A percentile compares a stretch with the other conserved stretches of the same genome.
Conservation (phyloP, 2,888 invertebrate species). For the Campoplex capitator region DNA sequence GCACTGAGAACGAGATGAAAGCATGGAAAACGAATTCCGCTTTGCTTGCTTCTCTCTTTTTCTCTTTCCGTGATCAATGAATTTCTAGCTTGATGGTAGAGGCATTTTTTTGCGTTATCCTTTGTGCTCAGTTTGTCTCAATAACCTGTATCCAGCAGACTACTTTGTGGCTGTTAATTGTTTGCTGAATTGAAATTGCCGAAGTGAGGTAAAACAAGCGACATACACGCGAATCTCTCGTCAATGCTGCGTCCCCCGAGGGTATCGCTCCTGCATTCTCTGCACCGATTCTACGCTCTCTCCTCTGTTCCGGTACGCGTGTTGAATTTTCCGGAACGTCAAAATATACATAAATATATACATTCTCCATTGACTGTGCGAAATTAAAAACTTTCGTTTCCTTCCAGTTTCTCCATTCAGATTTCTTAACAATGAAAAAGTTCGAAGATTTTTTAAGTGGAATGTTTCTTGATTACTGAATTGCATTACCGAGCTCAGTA, state of each 20-base stretch:
- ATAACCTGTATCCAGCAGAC: neutral
- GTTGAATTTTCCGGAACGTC: neutral
- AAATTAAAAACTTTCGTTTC: neutral
- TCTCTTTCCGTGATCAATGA: slow-evolving; percentile 4
- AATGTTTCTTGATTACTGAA: neutral
- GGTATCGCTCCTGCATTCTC: slow-evolving; percentile 24
- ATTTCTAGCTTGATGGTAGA: neutral
- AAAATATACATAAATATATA: neutral
- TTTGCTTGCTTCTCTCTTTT: neutral
- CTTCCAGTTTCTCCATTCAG: neutral
- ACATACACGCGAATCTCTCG: slow-evolving; percentile 5
- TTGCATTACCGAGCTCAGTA: too few relatives aligned
- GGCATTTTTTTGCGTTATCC: slow-evolving; percentile 21
- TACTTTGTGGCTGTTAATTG: slow-evolving; percentile 48
- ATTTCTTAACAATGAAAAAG: neutral
- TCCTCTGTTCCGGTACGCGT: neutral
- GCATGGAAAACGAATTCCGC: neutral
- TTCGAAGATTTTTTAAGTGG: neutral
- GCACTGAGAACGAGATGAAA: neutral
- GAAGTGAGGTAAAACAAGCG: slow-evolving; percentile 20
- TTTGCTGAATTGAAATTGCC: slow-evolving; percentile 45
- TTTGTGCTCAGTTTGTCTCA: slow-evolving; percentile 11
- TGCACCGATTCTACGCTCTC: slow-evolving; percentile 7
- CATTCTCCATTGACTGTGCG: neutral
- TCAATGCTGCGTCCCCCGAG: neutral